phyloP scores from a whole-genome alignment of 2,888 invertebrate genomes.

The Gisinianus flammeolus region DNA sequence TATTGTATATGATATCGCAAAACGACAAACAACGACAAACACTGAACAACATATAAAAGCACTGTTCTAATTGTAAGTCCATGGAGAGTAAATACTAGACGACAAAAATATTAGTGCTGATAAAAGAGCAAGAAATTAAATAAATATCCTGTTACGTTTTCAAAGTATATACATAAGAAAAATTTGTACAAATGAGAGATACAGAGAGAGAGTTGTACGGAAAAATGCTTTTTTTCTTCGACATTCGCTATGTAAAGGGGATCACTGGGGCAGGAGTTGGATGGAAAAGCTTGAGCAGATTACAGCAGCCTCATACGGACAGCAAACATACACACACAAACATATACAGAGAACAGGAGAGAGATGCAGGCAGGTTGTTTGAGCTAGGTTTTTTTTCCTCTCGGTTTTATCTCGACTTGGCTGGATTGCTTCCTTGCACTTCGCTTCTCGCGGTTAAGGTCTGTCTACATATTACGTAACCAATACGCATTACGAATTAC shows the following conservation, averaged over 20 bases:
- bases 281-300: constrained; percentile 31
- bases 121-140: background rate
- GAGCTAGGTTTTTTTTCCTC: constrained; percentile 15
- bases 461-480: background rate
- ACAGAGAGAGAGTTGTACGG: constrained; percentile 1
- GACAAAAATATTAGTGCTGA: background rate
- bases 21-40: too few species aligned
- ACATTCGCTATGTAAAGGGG: constrained; percentile 28
- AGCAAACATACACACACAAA: too few species aligned
- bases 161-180: background rate
- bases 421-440: constrained; percentile 34
- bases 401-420: constrained; percentile 23
- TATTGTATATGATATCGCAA: too few species aligned
- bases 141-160: background rate
- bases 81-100: too few species aligned
- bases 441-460: constrained; percentile 12
- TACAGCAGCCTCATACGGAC: background rate
- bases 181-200: constrained; percentile 7
- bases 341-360: background rate
- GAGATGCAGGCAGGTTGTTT: constrained; percentile 5
- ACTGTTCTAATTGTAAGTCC: too few species aligned
- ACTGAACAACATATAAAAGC: too few species aligned
- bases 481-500: background rate
- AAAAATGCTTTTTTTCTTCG: too few species aligned
- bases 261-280: constrained; percentile 37